These are phyloP conservation scores for Drosophila teissieri DNA, from an alignment of 1,140 invertebrate genomes.

Conservation along the genomic window DNA sequence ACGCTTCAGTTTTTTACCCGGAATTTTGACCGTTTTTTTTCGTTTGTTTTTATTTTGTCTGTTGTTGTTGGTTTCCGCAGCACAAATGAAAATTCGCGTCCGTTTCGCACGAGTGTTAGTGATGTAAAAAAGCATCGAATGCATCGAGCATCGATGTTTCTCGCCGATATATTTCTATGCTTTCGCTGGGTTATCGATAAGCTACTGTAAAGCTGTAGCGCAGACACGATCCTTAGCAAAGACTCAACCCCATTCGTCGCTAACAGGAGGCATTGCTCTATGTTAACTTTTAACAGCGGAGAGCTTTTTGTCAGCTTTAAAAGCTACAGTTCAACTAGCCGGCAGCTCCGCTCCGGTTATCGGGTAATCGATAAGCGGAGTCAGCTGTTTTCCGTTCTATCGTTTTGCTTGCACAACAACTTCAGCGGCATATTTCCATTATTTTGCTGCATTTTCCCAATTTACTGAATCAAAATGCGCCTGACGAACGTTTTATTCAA, in stretches of 20 bases:
- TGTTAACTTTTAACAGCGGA: neutral
- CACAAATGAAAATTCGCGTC: constrained; percentile 6
- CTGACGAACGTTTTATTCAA: constrained; percentile 68
- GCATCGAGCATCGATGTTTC: too few relatives aligned
- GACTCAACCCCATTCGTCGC: neutral
- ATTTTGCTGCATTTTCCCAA: neutral
- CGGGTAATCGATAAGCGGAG: constrained; percentile 1
- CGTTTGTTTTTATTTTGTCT: constrained; percentile 17
- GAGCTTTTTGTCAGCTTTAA: neutral
- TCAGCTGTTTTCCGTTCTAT: constrained; percentile 3
- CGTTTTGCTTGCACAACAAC: constrained; percentile 31
- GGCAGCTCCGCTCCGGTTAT: too few relatives aligned
- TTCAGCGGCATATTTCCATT: constrained; percentile 20
- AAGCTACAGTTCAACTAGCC: neutral
- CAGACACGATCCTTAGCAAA: neutral
- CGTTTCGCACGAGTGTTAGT: neutral
- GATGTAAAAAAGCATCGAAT: neutral
- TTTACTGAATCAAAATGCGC: constrained; percentile 47
- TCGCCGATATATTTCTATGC: too few relatives aligned
- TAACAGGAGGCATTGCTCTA: too few relatives aligned
- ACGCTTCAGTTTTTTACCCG: neutral
- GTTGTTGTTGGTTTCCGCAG: constrained; percentile 8
- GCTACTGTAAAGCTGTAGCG: neutral
- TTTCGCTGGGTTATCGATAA: too few relatives aligned
- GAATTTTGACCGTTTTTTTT: constrained; percentile 1